Percentiles rank a stretch among this genome's conserved stretches.
These are phyloP conservation scores for Catharus bicknelli DNA, from an alignment of 2,113 vertebrate genomes.

Conservation along the genomic window DNA sequence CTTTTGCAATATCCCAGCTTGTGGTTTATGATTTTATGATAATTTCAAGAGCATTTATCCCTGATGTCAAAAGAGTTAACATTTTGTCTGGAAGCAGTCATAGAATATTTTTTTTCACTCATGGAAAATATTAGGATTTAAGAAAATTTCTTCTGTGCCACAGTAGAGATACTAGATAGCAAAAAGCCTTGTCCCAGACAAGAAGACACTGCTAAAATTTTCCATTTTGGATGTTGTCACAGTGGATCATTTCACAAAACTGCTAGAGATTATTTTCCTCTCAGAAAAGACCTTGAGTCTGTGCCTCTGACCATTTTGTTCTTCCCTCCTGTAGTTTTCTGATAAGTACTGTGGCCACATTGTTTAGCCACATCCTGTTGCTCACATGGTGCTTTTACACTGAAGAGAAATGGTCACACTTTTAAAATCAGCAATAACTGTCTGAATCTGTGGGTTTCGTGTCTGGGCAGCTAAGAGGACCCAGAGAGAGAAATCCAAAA, in stretches of 20 bases:
- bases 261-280: neutral
- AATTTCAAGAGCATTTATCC: neutral
- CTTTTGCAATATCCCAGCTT: neutral
- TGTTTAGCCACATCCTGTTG: neutral
- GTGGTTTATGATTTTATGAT: neutral
- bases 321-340: neutral
- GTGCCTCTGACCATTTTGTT: neutral
- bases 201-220: neutral
- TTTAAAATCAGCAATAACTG: neutral
- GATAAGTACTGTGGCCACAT: neutral
- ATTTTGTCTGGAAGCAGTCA: neutral
- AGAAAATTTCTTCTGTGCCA: neutral
- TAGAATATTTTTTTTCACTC: neutral
- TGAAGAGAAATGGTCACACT: neutral
- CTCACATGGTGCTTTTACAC: neutral
- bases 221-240: neutral
- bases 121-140: neutral
- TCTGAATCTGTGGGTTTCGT: neutral
- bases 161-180: neutral
- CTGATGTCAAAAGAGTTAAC: neutral
- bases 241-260: neutral
- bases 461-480: neutral
- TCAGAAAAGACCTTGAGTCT: neutral
- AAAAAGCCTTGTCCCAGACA: neutral
- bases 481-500: neutral